phyloP scores from a whole-genome alignment of 2,797 vertebrate species.

The Pipistrellus pygmaeus region DNA sequence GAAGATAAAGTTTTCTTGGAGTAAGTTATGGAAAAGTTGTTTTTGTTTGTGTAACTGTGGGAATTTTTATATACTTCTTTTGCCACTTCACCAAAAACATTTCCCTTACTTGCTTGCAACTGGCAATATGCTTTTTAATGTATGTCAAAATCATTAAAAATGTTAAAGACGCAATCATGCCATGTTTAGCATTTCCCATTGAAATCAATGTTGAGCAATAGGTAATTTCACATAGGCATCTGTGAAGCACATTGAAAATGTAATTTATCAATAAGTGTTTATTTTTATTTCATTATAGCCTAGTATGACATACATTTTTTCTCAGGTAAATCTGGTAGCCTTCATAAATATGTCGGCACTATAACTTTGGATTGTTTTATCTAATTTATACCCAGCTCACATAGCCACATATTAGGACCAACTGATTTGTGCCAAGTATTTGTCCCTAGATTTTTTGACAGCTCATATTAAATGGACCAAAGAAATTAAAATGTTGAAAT shows the following conservation, averaged over 20 bases:
- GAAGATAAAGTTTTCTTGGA: conserved; percentile 90
- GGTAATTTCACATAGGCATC: background rate
- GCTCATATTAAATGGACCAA: background rate
- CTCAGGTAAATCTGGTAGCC: background rate
- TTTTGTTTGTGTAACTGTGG: conserved; percentile 85
- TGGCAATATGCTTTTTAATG: background rate
- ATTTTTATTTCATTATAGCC: background rate
- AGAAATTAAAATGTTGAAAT: conserved; percentile 31
- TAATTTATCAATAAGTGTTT: background rate
- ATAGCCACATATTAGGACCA: background rate
- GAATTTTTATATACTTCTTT: conserved; percentile 75
- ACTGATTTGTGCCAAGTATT: background rate
- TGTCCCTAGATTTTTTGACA: background rate
- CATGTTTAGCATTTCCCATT: background rate
- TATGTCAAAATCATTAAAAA: conserved; percentile 14
- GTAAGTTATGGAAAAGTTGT: conserved; percentile 87
- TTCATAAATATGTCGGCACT: background rate
- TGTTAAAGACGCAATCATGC: background rate
- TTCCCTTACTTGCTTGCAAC: conserved; percentile 45
- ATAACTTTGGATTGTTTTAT: background rate
- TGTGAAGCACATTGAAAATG: background rate
- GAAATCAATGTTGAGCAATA: background rate
- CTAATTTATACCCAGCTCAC: background rate
- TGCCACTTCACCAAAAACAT: conserved; percentile 63
- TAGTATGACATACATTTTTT: background rate